Percentiles rank a stretch among this genome's conserved stretches.
phyloP scores from a whole-genome alignment of 2,888 invertebrate species.

The Chloroclystis v-ata region DNA sequence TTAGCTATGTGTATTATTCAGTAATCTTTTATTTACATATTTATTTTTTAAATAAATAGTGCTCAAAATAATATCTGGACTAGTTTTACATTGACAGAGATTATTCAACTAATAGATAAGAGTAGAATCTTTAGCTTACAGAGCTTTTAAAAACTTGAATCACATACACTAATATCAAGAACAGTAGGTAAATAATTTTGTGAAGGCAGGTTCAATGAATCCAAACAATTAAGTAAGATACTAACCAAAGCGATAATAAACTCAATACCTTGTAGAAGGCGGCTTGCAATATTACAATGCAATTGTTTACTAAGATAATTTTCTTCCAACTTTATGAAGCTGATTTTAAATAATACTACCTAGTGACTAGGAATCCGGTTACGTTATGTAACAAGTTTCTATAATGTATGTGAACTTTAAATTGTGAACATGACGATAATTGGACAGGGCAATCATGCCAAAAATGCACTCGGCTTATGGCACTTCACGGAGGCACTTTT shows the following conservation, averaged over 20 bases:
- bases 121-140: no score
- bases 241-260: constrained; percentile 13
- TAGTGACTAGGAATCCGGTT: no score
- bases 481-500: constrained; percentile 37
- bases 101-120: no score
- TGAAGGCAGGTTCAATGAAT: constrained; percentile 15
- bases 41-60: no score
- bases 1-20: no score
- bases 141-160: no score
- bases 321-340: constrained; percentile 17
- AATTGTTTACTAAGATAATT: constrained; percentile 21
- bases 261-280: constrained; percentile 9
- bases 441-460: constrained; percentile 46
- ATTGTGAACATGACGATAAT: constrained; percentile 28
- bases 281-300: constrained; percentile 14
- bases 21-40: no score
- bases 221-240: constrained; percentile 2
- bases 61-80: no score
- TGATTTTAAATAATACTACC: constrained; percentile 5
- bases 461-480: constrained; percentile 44
- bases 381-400: constrained; percentile 7
- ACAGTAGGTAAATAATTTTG: no score
- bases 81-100: no score
- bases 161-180: no score
- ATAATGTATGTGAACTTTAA: constrained; percentile 21